Percentiles rank a stretch among this genome's conserved stretches.
These are phyloP conservation scores for Adelphocoris suturalis DNA, from an alignment of 2,888 invertebrate genomes.

Conservation along the genomic window DNA sequence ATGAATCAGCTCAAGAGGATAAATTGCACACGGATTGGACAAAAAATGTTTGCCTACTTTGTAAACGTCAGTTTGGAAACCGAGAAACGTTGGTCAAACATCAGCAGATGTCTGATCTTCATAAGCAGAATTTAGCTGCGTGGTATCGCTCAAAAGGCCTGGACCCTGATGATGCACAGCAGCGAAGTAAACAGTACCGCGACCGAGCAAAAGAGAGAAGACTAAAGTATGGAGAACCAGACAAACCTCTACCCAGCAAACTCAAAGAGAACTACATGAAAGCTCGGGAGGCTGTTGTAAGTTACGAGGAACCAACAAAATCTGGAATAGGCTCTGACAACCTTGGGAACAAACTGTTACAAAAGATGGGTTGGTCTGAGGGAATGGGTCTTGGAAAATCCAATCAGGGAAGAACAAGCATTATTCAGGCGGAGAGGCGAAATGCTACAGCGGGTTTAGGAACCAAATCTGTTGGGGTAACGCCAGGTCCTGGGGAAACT, in stretches of 20 bases:
- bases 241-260: constrained; percentile 87
- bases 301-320: constrained; percentile 81
- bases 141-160: constrained; percentile 79
- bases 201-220: constrained; percentile 98
- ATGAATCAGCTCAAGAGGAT: constrained; percentile 81
- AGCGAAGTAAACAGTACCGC: constrained; percentile 84
- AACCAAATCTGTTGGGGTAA: constrained; percentile 88
- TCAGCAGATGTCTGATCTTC: constrained; percentile 94
- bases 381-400: constrained; percentile 96
- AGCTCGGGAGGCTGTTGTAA: constrained; percentile 79
- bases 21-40: constrained; percentile 86
- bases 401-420: constrained; percentile 95
- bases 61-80: constrained; percentile 96
- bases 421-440: constrained; percentile 88
- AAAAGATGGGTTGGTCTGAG: constrained; percentile 99
- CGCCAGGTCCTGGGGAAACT: constrained; percentile 89
- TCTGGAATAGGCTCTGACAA: constrained; percentile 91
- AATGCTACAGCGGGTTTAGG: constrained; percentile 91
- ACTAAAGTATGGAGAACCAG: constrained; percentile 94
- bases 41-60: constrained; percentile 94
- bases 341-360: constrained; percentile 95
- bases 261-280: constrained; percentile 87
- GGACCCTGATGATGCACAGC: constrained; percentile 79
- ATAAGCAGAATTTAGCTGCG: constrained; percentile 90
- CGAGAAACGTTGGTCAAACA: constrained; percentile 94